Percentiles rank a stretch among this genome's conserved stretches.
These are phyloP conservation scores for Leucoraja ocellata DNA, from an alignment of 2,797 vertebrate species.

Conservation along the genomic window DNA sequence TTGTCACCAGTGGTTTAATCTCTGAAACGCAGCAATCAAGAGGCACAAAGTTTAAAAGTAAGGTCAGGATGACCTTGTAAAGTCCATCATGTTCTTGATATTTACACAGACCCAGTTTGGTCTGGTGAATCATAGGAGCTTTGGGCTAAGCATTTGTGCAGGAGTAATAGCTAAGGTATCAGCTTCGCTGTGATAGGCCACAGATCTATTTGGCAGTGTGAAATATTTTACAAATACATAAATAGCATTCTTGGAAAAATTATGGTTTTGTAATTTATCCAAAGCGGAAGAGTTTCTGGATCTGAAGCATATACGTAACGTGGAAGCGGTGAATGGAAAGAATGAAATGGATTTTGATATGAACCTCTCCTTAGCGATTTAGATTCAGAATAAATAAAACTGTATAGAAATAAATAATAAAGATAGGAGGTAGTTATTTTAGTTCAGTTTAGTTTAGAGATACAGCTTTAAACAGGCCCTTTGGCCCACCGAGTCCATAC, in stretches of 20 bases:
- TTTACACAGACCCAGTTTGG: slow-evolving; percentile 49
- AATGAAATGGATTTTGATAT: not conserved
- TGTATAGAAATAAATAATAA: not conserved
- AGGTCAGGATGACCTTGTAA: slow-evolving; percentile 54
- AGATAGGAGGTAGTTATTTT: not conserved
- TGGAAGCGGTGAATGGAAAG: not conserved
- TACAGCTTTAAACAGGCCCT: too few relatives aligned
- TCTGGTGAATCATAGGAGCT: slow-evolving; percentile 28
- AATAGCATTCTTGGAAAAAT: not conserved
- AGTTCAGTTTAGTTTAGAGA: too few relatives aligned
- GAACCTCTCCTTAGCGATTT: not conserved
- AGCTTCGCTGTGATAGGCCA: slow-evolving; percentile 40
- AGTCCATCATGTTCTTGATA: slow-evolving; percentile 46
- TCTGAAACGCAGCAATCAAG: slow-evolving; percentile 58
- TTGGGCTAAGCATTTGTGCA: slow-evolving; percentile 32
- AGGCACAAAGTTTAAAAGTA: slow-evolving; percentile 47
- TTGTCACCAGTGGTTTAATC: slow-evolving; percentile 60
- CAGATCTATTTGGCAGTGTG: not conserved
- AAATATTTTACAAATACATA: not conserved
- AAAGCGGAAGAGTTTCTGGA: not conserved
- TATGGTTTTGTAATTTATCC: not conserved
- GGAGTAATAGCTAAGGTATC: slow-evolving; percentile 46
- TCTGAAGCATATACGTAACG: not conserved
- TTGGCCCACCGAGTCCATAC: too few relatives aligned
- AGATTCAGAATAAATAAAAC: not conserved